These are phyloP conservation scores for Eupithecia insigniata DNA, from an alignment of 2,888 invertebrate species.

Conservation along the genomic window DNA sequence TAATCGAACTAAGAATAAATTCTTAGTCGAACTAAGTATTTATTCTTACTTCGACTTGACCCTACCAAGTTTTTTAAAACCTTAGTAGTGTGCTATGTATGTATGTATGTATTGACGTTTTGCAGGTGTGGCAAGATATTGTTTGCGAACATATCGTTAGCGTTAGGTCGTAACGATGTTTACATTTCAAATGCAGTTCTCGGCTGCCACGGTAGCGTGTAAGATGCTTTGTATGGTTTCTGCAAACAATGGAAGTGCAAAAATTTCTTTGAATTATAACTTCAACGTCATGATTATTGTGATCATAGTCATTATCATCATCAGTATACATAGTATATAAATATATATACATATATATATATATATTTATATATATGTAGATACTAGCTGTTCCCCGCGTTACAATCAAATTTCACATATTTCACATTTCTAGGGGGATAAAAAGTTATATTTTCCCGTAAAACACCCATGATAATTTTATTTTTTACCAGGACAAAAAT, in stretches of 20 bases:
- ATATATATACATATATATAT: no score
- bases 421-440: no score
- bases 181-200: slow-evolving; percentile 13
- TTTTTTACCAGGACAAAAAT: no score
- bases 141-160: slow-evolving; percentile 21
- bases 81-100: background rate
- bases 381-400: no score
- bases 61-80: no score
- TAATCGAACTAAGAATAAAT: no score
- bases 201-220: background rate
- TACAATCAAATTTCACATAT: no score
- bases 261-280: background rate
- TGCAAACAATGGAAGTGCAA: background rate
- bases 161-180: slow-evolving; percentile 7
- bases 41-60: no score
- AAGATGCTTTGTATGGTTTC: background rate
- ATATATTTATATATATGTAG: no score
- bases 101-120: slow-evolving; percentile 8
- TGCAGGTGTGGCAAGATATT: slow-evolving; percentile 11
- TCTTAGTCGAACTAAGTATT: no score
- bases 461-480: no score
- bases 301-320: background rate
- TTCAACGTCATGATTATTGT: background rate
- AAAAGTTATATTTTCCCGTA: no score
- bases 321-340: background rate